Percentiles rank a stretch among this genome's conserved stretches.
phyloP scores from a whole-genome alignment of 2,888 invertebrate genomes.

The Xestia rhomboidea region DNA sequence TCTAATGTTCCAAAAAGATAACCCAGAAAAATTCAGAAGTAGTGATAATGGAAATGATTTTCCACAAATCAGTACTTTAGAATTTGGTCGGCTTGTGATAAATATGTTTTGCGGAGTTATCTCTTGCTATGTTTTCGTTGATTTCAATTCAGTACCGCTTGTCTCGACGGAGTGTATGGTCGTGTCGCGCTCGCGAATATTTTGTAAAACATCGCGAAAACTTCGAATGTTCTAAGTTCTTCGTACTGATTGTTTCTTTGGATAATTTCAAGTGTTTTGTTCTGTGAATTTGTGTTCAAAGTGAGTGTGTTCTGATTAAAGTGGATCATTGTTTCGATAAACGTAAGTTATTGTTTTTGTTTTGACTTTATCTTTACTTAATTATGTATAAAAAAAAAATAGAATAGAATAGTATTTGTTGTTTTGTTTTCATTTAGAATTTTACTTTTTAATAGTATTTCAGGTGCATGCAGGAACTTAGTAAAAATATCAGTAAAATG shows the following conservation, averaged over 20 bases:
- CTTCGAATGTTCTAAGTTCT: slow-evolving; percentile 33
- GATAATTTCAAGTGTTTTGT: slow-evolving; percentile 48
- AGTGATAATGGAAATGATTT: background rate
- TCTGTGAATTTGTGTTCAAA: slow-evolving; percentile 55
- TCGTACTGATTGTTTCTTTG: slow-evolving; percentile 8
- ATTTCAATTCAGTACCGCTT: slow-evolving; percentile 52
- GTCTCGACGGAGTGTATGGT: slow-evolving; percentile 29
- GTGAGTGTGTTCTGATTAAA: slow-evolving; percentile 47
- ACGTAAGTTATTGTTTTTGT: slow-evolving; percentile 52
- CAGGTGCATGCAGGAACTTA: background rate
- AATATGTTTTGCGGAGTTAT: slow-evolving; percentile 57
- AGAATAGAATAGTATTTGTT: slow-evolving; percentile 18
- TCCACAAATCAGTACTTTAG: slow-evolving; percentile 17
- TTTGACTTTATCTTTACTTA: slow-evolving; percentile 31
- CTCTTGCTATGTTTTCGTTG: slow-evolving; percentile 50
- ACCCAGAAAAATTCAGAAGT: slow-evolving; percentile 4
- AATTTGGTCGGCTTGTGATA: slow-evolving; percentile 43
- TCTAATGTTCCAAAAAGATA: slow-evolving; percentile 19
- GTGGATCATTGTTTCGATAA: slow-evolving; percentile 55
- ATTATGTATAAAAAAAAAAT: no score
- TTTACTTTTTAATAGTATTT: background rate
- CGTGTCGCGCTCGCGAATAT: slow-evolving; percentile 35
- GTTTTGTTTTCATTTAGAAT: slow-evolving; percentile 1
- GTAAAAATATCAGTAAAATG: background rate
- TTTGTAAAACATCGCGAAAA: slow-evolving; percentile 65